A percentile compares a stretch with the other conserved stretches of the same genome.
phyloP scores from a whole-genome alignment of 2,797 vertebrate species.

The Hapalemur alaotrensis region DNA sequence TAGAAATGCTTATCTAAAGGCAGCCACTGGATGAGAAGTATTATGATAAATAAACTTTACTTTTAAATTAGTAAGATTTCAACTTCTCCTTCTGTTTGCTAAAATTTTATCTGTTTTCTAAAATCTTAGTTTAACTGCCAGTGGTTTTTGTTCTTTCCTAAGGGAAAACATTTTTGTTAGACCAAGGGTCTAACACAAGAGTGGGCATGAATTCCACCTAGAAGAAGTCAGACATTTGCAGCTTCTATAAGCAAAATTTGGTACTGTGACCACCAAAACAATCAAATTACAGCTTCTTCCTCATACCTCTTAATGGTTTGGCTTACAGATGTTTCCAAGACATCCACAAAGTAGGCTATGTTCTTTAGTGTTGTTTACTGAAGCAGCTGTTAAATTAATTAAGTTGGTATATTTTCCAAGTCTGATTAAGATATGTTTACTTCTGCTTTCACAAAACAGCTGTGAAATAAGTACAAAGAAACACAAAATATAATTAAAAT shows the following conservation, averaged over 20 bases:
- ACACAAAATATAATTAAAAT: slow-evolving; percentile 69
- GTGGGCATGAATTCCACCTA: slow-evolving; percentile 21
- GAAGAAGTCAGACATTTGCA: slow-evolving; percentile 42
- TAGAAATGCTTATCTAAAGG: not conserved
- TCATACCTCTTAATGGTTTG: slow-evolving; percentile 57
- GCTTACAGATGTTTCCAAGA: slow-evolving; percentile 69
- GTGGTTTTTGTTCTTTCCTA: not conserved
- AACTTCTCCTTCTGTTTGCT: not conserved
- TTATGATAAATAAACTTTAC: not conserved
- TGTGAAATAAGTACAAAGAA: slow-evolving; percentile 71
- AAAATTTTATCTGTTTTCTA: not conserved
- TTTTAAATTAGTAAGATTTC: not conserved
- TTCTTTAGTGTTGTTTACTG: slow-evolving; percentile 72
- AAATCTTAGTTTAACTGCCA: not conserved
- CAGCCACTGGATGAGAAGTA: not conserved
- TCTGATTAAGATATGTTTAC: slow-evolving; percentile 80
- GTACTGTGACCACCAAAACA: slow-evolving; percentile 43
- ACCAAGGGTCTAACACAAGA: slow-evolving; percentile 19
- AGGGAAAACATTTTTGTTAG: not conserved
- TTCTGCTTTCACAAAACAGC: slow-evolving; percentile 77
- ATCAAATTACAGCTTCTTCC: slow-evolving; percentile 6
- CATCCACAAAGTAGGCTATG: slow-evolving; percentile 61
- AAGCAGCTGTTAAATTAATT: slow-evolving; percentile 83
- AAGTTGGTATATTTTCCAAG: slow-evolving; percentile 77
- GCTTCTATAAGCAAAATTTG: slow-evolving; percentile 28